Evolutionary conservation across 2,888 invertebrate species (phyloP).

Genomic region (Elegia similella): DNA sequence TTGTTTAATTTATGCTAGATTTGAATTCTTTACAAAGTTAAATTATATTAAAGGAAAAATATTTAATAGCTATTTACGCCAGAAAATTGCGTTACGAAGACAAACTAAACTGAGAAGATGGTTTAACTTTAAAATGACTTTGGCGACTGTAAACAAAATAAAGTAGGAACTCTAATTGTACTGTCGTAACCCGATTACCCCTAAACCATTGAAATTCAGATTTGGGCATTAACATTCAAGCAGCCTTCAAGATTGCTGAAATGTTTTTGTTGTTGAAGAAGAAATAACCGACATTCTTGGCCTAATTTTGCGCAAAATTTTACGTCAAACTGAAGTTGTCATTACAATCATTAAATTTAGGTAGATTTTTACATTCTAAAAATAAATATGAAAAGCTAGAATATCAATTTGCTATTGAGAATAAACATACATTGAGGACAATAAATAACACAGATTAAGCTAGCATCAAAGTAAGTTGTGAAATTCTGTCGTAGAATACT

Average conservation of each 20-base stretch:
- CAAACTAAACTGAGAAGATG: conserved; percentile 10
- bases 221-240: conserved; percentile 51
- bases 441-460: too few relatives aligned
- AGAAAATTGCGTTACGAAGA: neutral
- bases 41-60: neutral
- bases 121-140: conserved; percentile 15
- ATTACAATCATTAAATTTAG: too few relatives aligned
- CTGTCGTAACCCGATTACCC: conserved; percentile 37
- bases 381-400: too few relatives aligned
- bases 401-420: too few relatives aligned
- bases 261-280: conserved; percentile 50
- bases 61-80: neutral
- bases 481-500: too few relatives aligned
- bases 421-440: too few relatives aligned
- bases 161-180: conserved; percentile 36
- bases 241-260: conserved; percentile 40
- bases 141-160: conserved; percentile 23
- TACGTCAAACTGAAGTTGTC: neutral
- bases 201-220: conserved; percentile 55
- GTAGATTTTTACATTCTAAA: too few relatives aligned
- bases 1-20: too few relatives aligned
- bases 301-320: neutral
- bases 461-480: too few relatives aligned
- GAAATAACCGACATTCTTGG: conserved; percentile 13
- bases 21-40: too few relatives aligned